A percentile compares a stretch with the other conserved stretches of the same genome.
Conservation (phyloP, 1,140 invertebrate species). For the Bursaphelenchus mucronatus region DNA sequence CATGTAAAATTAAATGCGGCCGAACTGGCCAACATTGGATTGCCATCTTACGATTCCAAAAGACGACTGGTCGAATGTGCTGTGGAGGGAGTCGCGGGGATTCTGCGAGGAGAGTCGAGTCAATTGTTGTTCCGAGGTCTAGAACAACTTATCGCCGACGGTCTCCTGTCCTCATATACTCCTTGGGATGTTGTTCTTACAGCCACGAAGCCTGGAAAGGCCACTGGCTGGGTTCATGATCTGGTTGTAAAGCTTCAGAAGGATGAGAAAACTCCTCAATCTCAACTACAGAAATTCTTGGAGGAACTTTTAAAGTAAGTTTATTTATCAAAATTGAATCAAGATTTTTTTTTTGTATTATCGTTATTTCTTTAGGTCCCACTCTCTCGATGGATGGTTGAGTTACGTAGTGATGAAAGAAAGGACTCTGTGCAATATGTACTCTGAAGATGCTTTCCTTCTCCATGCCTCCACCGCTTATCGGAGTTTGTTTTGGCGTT, state of each 20-base stretch:
- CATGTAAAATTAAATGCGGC: slow-evolving; percentile 17
- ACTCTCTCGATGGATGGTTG: slow-evolving; percentile 50
- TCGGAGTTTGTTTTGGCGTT: slow-evolving; percentile 51
- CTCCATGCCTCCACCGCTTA: slow-evolving; percentile 52
- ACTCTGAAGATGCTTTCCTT: slow-evolving; percentile 50
- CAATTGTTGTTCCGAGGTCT: slow-evolving; percentile 36
- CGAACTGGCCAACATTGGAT: slow-evolving; percentile 43
- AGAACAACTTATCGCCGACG: slow-evolving; percentile 46
- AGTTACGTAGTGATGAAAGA: slow-evolving; percentile 59
- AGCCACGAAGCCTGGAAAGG: slow-evolving; percentile 49
- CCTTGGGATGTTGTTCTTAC: slow-evolving; percentile 50
- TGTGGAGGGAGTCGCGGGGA: slow-evolving; percentile 57
- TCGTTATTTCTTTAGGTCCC: slow-evolving; percentile 10
- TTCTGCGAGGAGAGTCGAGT: slow-evolving; percentile 46
- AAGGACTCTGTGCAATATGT: slow-evolving; percentile 43
- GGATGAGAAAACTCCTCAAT: slow-evolving; percentile 54
- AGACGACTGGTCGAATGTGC: slow-evolving; percentile 48
- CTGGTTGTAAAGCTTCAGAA: slow-evolving; percentile 49
- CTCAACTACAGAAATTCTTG: slow-evolving; percentile 52
- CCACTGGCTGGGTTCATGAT: slow-evolving; percentile 45
- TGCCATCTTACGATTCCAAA: slow-evolving; percentile 56
- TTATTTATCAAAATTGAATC: background rate
- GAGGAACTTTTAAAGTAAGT: slow-evolving; percentile 47
- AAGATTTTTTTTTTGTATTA: slow-evolving; percentile 4
- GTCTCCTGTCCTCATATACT: slow-evolving; percentile 28